A percentile compares a stretch with the other conserved stretches of the same genome.
Evolutionary conservation across 2,888 invertebrate genomes (phyloP).

Genomic region (Tenthredo mesomela): DNA sequence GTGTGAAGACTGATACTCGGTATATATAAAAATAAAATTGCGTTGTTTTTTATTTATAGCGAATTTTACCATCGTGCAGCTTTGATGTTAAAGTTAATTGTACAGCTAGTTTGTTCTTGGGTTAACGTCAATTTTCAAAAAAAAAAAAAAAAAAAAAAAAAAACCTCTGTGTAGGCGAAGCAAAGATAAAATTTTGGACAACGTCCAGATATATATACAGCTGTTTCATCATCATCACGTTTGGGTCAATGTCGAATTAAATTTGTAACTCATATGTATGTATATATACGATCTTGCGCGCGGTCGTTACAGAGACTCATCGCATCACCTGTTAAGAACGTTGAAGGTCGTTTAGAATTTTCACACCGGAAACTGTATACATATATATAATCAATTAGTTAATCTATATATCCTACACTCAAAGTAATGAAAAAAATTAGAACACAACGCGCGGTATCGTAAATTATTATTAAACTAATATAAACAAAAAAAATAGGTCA

Average conservation of each 20-base stretch:
- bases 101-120: not conserved
- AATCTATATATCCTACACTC: not conserved
- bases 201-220: not conserved
- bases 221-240: constrained; percentile 21
- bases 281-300: not conserved
- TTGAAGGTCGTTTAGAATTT: not conserved
- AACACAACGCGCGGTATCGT: not conserved
- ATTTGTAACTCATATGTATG: constrained; percentile 56
- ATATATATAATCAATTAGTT: no score
- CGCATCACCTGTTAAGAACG: not conserved
- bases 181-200: constrained; percentile 28
- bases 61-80: no score
- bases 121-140: constrained; percentile 4
- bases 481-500: not conserved
- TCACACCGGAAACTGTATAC: not conserved
- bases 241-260: constrained; percentile 71
- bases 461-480: not conserved
- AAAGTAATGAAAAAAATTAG: not conserved
- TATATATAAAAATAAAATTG: not conserved
- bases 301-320: not conserved
- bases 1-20: not conserved
- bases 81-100: constrained; percentile 16
- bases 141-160: no score
- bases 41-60: not conserved
- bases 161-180: not conserved